These are phyloP conservation scores for Aleiodes sp. DNA, from an alignment of 1,140 invertebrate species.

Conservation along the genomic window DNA sequence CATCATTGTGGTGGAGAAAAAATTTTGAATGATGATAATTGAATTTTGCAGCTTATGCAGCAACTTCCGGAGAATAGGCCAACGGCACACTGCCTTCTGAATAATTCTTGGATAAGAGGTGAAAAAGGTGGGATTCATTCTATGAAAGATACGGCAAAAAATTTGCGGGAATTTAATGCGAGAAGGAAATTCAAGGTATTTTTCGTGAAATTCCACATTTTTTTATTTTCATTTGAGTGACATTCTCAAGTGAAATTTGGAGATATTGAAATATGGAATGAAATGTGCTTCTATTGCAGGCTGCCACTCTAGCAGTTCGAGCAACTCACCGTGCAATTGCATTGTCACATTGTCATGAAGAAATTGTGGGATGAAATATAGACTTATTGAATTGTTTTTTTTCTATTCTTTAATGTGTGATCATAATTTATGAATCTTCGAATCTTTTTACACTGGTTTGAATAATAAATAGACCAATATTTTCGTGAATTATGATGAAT, in stretches of 20 bases:
- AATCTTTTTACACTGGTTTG: too few relatives aligned
- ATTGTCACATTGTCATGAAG: constrained; percentile 34
- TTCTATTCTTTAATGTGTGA: too few relatives aligned
- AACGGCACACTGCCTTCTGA: constrained; percentile 62
- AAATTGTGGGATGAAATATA: too few relatives aligned
- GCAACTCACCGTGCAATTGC: constrained; percentile 39
- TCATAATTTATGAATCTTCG: too few relatives aligned
- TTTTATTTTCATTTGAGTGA: not conserved
- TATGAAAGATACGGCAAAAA: constrained; percentile 46
- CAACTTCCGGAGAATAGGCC: constrained; percentile 64
- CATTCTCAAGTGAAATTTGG: not conserved
- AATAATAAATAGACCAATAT: too few relatives aligned
- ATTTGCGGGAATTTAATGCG: constrained; percentile 69
- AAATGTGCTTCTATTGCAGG: constrained; percentile 21
- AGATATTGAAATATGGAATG: not conserved
- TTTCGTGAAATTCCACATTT: not conserved
- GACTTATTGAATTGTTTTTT: too few relatives aligned
- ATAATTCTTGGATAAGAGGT: constrained; percentile 68
- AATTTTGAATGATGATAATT: not conserved
- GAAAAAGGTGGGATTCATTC: constrained; percentile 48
- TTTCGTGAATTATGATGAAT: too few relatives aligned
- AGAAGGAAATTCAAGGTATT: constrained; percentile 71
- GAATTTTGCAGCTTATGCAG: constrained; percentile 64
- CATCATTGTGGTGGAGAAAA: not conserved
- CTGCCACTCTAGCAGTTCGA: constrained; percentile 39